Evolutionary conservation across 1,140 invertebrate species (phyloP), one percentile per base, ranked within the genome.

Genomic region (Dysdera silvatica): DNA sequence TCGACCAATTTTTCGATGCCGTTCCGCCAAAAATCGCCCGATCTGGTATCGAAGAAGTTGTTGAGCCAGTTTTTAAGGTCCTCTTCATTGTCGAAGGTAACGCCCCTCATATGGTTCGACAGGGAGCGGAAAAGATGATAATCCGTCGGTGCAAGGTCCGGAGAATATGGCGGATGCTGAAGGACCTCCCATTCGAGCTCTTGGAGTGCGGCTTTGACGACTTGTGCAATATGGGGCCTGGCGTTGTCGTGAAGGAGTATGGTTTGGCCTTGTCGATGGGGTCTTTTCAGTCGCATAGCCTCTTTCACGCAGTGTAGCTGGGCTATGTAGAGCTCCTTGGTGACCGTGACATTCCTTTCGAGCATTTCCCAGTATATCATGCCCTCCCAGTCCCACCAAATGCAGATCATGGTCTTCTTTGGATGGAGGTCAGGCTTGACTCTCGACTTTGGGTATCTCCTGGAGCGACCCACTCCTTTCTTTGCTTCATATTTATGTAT

Each of bases 371-470:
- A 10, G 41, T 45, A 18, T 18, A 45, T n/a, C 41, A 45, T 45
- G 16, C 61, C 60, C 55, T 64, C 32, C 33, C 33, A 57, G 23
- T 67, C 60, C 37, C 24, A 54, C 51, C 26, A 32, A 23, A 53
- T 28, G 32, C 20, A 47, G 32, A 8, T 37, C 16, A 8, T 37
- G 33, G 16, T 37, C 33, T 37, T 37, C 16, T 37, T 16, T 37
- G n/a, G 35, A 29, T 61, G 49, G 18, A 53, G 24, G 29, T 53
- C 31, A 10, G 33, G 49, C 33, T 45, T 61, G 23, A 32, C 45
- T 24, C 24, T 31, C 18, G 45, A 32, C 29, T 18, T 51, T 26
- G 57, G 29, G 29, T 53, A n/a, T 53, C 18, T 0, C 3, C 12
- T 32, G 3, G 51, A 24, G 29, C 32, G 20, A 37, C 20, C 63